Evolutionary conservation across 1,140 invertebrate genomes (phyloP).

Genomic region (Aricia agestis): DNA sequence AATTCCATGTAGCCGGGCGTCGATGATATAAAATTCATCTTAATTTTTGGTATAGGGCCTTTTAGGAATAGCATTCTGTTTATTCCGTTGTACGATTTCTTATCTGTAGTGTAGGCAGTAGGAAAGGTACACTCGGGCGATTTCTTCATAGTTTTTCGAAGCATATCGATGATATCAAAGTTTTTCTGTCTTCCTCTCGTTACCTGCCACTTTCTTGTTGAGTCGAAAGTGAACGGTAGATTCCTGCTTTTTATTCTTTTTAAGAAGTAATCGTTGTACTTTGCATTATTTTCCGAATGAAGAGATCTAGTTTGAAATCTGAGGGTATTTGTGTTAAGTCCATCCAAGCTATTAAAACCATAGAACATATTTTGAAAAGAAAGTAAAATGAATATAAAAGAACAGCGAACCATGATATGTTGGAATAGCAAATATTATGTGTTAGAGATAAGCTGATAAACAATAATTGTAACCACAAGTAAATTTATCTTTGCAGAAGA

Average conservation of each 20-base stretch:
- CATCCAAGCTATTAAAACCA: neutral
- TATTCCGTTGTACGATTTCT: neutral
- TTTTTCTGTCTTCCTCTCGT: neutral
- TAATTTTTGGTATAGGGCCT: neutral
- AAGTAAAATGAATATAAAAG: neutral
- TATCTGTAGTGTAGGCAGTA: neutral
- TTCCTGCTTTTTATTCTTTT: neutral
- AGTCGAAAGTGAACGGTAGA: neutral
- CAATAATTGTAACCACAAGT: neutral
- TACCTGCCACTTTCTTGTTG: neutral
- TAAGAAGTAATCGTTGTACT: neutral
- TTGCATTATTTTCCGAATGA: neutral
- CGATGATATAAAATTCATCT: conserved; percentile 20
- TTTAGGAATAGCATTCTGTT: neutral
- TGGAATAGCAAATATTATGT: neutral
- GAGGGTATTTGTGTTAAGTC: neutral
- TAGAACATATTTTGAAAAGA: neutral
- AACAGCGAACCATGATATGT: neutral
- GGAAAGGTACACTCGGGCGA: neutral
- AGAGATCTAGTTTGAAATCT: neutral
- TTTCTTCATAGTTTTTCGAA: neutral
- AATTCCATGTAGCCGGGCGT: conserved; percentile 61
- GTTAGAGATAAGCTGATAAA: neutral
- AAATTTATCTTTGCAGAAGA: neutral
- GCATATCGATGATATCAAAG: neutral